Base-by-base conservation (phyloP, 1,140 invertebrate genomes). In the Heliconius nattereri region DNA sequence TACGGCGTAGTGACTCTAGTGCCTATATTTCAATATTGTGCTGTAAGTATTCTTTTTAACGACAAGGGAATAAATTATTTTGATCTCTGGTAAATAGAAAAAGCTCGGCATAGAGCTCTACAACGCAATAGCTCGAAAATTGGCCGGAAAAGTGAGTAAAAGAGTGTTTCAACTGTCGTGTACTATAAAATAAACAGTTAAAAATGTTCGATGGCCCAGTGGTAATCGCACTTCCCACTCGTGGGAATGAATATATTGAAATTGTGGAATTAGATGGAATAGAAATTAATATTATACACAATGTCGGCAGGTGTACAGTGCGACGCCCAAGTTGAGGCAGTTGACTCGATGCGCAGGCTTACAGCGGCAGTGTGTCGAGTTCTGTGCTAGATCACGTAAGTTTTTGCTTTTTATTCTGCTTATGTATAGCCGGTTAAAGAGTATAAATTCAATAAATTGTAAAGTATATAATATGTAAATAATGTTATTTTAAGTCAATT, bases 11-110 rank as follows among this genome's bases (percentile, higher is more conserved):
- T 98, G 7, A 97, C 96, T 7, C 92, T 99, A 13, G 97, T 98
- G 76, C 97, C 98, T 29, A 97, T 98, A 86, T 99, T 99, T 94
- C 98, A 98, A 91, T 99, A 99, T 93, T 97, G 97, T 75, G 98
- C 98, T 91, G 96, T 93, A 75, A 92, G 90, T 89, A 71, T 72
- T 71, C 5, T 8, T 57, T 52, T 52, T 0, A 20, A 2, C 5
- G 16, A 3, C 7, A 7, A 52, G 19, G 7, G 19, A 52, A 20
- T 52, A 2, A 7, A 52, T 20, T 52, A 52, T 52, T 7, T 52
- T 20, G 0, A 52, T 52, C 13, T 19, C 19, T 19, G 1, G 19
- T 52, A 52, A 7, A 7, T 19, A 20, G 1, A 52, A 19, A 2
- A 52, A 52, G 19, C 49, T 16, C 2, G 19, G 19, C 5, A 20